Evolutionary conservation across 1,140 invertebrate genomes (phyloP).

Genomic region (Dryas iulia): DNA sequence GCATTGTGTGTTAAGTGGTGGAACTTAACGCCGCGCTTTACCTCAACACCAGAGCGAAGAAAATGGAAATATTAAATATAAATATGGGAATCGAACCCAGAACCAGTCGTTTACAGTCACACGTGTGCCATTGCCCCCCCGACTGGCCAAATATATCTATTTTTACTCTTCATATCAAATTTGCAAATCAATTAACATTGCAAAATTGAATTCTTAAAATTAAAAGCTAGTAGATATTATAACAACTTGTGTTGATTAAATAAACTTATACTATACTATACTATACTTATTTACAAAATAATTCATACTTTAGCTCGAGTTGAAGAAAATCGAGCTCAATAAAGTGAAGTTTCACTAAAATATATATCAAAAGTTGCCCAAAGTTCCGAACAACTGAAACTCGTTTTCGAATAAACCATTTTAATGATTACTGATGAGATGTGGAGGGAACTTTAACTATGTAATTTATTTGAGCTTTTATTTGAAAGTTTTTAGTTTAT

Average conservation of each 20-base stretch:
- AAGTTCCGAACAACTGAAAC: neutral
- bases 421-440: slow-evolving; percentile 3
- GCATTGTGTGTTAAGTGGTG: too few species aligned
- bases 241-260: neutral
- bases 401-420: slow-evolving; percentile 2
- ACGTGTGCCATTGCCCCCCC: too few species aligned
- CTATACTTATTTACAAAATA: slow-evolving; percentile 2
- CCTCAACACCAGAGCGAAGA: too few species aligned
- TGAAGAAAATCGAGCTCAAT: slow-evolving; percentile 1
- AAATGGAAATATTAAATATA: too few species aligned
- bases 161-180: too few species aligned
- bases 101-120: too few species aligned
- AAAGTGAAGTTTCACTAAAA: slow-evolving; percentile 3
- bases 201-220: too few species aligned
- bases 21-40: too few species aligned
- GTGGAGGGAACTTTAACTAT: neutral
- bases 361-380: neutral
- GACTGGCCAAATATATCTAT: too few species aligned
- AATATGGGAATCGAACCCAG: too few species aligned
- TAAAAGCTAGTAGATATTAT: neutral
- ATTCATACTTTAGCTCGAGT: neutral
- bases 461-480: neutral
- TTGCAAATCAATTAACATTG: too few species aligned
- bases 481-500: neutral
- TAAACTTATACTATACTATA: neutral